Percentiles rank a stretch among this genome's conserved stretches.
These are phyloP conservation scores for Trypoxylon attenuatum DNA, from an alignment of 2,888 invertebrate genomes.

Conservation along the genomic window DNA sequence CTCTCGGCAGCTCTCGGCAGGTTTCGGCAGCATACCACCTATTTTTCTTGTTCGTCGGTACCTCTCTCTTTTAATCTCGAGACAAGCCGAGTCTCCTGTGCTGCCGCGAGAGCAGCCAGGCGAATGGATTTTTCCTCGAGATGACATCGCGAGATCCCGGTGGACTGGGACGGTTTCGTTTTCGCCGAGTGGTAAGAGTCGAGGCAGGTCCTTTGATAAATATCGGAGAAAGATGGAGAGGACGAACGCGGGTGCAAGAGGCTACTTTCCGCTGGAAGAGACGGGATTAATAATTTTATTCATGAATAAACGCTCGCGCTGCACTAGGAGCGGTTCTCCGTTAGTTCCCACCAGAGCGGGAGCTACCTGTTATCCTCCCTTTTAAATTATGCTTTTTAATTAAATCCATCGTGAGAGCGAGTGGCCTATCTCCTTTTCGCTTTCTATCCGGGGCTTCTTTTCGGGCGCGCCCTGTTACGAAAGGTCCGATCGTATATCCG, in stretches of 20 bases:
- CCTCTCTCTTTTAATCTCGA: slow-evolving; percentile 48
- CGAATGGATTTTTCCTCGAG: slow-evolving; percentile 54
- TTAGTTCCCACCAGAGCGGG: slow-evolving; percentile 68
- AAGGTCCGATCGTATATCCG: slow-evolving; percentile 57
- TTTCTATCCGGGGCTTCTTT: slow-evolving; percentile 4
- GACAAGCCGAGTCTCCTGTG: slow-evolving; percentile 17
- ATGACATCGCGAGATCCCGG: neutral
- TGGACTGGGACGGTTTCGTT: neutral
- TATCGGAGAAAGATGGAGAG: slow-evolving; percentile 27
- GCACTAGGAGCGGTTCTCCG: slow-evolving; percentile 49
- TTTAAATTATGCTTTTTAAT: slow-evolving; percentile 75
- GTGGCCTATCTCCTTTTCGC: slow-evolving; percentile 33
- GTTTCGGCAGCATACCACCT: slow-evolving; percentile 34
- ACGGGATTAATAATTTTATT: slow-evolving; percentile 73
- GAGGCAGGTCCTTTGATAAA: slow-evolving; percentile 8
- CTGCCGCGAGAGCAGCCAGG: slow-evolving; percentile 33
- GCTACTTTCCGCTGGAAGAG: slow-evolving; percentile 31
- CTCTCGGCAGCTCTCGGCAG: too few species aligned
- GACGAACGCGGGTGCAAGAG: slow-evolving; percentile 12
- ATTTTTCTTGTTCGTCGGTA: slow-evolving; percentile 38
- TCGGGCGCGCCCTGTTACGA: slow-evolving; percentile 49
- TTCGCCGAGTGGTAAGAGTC: neutral
- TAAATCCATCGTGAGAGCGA: slow-evolving; percentile 72
- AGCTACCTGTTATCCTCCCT: slow-evolving; percentile 72
- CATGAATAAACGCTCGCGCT: slow-evolving; percentile 69